Percentiles rank a stretch among this genome's conserved stretches.
Evolutionary conservation across 2,113 vertebrate genomes (phyloP).

Genomic region (Agapornis roseicollis): DNA sequence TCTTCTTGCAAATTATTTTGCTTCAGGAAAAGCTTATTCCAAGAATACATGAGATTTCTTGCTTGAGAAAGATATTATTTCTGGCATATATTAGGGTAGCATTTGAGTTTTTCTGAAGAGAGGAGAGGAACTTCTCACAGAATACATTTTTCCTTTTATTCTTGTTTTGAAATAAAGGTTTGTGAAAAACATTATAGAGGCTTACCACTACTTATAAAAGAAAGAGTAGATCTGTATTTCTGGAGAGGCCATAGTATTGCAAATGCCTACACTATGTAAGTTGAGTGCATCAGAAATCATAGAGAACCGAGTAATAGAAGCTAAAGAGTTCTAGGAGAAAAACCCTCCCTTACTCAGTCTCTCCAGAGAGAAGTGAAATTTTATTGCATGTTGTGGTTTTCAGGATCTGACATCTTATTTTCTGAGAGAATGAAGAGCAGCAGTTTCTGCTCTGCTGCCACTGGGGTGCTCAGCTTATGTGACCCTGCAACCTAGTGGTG

Average conservation of each 20-base stretch:
- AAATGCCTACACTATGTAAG: background rate
- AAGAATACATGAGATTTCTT: background rate
- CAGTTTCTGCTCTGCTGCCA: rapidly evolving
- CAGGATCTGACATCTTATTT: background rate
- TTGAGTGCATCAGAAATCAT: background rate
- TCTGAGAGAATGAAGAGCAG: background rate
- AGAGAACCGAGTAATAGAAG: background rate
- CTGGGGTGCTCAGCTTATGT: rapidly evolving
- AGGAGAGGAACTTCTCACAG: background rate
- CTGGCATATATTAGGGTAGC: background rate
- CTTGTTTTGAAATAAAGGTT: background rate
- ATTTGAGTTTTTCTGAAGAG: background rate
- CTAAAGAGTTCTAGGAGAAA: background rate
- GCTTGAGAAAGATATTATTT: background rate
- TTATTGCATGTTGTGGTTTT: background rate
- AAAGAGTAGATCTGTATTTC: background rate
- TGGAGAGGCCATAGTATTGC: background rate
- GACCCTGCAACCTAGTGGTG: rapidly evolving
- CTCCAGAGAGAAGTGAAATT: background rate
- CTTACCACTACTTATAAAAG: background rate
- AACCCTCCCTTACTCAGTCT: background rate
- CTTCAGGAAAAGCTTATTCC: background rate
- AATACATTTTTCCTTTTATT: background rate
- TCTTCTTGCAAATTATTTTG: background rate
- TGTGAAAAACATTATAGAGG: background rate